Conservation (phyloP, 2,888 invertebrate species). For the Dynastes tityus region DNA sequence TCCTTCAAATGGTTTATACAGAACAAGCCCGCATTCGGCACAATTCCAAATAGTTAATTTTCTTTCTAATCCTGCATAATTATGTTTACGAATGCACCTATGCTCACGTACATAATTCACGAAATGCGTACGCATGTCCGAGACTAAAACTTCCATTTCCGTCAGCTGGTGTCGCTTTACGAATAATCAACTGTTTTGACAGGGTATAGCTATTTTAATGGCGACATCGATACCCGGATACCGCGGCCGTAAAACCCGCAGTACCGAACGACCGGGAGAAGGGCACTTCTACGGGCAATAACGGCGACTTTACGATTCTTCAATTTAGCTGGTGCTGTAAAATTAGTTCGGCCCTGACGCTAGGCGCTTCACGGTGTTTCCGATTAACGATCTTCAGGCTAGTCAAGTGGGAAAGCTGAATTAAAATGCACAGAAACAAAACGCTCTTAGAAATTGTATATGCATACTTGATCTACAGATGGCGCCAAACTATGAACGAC, state of each 20-base stretch:
- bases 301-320: constrained; percentile 34
- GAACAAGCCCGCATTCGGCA: no score
- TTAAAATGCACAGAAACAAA: no score
- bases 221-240: constrained; percentile 43
- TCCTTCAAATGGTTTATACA: no score
- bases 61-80: no score
- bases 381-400: constrained; percentile 29
- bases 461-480: no score
- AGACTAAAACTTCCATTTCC: constrained; percentile 42
- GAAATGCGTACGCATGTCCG: constrained; percentile 31
- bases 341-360: constrained; percentile 44
- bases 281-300: constrained; percentile 21
- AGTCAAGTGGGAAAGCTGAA: neutral
- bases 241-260: constrained; percentile 34
- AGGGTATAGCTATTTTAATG: constrained; percentile 35
- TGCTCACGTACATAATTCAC: neutral
- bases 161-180: constrained; percentile 49
- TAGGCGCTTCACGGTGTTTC: constrained; percentile 29
- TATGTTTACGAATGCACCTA: no score
- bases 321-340: constrained; percentile 37
- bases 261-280: neutral
- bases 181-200: constrained; percentile 50
- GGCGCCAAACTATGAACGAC: no score
- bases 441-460: no score
- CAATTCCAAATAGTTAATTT: no score